Percentiles rank a stretch among this genome's conserved stretches.
phyloP scores from a whole-genome alignment of 2,797 vertebrate genomes.

The Syndactyla subalaris region DNA sequence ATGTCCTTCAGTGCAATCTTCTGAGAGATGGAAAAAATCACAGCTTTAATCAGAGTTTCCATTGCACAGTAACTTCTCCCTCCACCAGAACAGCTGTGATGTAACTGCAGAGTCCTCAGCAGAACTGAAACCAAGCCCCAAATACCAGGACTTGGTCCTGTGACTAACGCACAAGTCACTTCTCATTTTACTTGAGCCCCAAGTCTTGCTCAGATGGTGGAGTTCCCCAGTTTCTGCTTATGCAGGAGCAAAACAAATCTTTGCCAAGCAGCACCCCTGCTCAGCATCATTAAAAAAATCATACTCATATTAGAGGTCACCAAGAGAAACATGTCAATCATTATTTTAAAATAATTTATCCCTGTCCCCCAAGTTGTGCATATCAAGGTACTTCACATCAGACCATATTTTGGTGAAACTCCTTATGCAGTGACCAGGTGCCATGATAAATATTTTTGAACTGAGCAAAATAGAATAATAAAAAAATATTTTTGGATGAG shows the following conservation, averaged over 20 bases:
- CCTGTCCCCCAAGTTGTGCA: neutral
- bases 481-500: neutral
- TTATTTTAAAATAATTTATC: neutral
- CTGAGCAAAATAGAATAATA: neutral
- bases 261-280: neutral
- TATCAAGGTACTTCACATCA: neutral
- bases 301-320: neutral
- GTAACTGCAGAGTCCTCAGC: neutral
- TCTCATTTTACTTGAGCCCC: neutral
- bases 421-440: neutral
- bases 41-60: neutral
- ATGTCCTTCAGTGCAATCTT: neutral
- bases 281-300: neutral
- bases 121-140: constrained; percentile 29
- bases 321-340: neutral
- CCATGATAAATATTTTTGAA: neutral
- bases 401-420: neutral
- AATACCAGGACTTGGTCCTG: neutral
- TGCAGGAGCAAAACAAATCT: neutral
- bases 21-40: neutral
- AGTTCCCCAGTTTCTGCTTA: neutral
- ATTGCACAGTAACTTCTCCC: neutral
- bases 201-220: neutral
- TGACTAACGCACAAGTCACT: neutral
- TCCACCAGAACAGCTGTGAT: neutral